These are phyloP conservation scores for Eremophila alpestris DNA, from an alignment of 2,797 vertebrate genomes.

Conservation along the genomic window DNA sequence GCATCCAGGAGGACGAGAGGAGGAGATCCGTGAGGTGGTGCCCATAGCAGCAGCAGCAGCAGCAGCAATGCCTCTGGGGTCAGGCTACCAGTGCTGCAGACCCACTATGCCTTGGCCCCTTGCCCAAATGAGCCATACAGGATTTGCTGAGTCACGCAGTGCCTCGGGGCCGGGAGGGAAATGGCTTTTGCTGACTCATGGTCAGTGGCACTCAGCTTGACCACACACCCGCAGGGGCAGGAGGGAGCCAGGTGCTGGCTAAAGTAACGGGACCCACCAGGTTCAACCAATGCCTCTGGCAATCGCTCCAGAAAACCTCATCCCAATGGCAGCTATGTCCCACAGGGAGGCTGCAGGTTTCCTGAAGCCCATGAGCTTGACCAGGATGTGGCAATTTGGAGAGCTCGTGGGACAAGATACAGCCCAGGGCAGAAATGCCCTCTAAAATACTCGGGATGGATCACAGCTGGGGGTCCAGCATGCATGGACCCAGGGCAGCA, in stretches of 20 bases:
- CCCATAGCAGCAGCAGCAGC: neutral
- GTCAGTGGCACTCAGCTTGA: constrained; percentile 3
- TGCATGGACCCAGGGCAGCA: neutral
- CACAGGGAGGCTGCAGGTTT: fast-evolving
- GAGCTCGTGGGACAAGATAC: fast-evolving
- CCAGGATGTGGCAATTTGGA: neutral
- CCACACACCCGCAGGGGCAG: neutral
- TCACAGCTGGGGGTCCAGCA: fast-evolving
- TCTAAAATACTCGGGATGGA: fast-evolving
- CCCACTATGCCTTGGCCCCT: neutral
- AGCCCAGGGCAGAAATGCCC: neutral
- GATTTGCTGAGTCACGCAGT: constrained; percentile 16
- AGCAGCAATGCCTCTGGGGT: neutral
- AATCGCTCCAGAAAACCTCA: fast-evolving
- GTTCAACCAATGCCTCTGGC: neutral
- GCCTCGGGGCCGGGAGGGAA: fast-evolving
- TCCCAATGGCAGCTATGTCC: fast-evolving
- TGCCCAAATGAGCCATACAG: fast-evolving
- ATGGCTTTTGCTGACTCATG: constrained; percentile 3
- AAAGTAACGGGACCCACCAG: neutral
- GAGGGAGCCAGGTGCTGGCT: neutral
- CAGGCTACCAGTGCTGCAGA: neutral
- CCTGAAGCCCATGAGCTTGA: fast-evolving
- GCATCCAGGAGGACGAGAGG: neutral
- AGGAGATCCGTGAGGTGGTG: fast-evolving